Conservation (phyloP, 2,888 invertebrate species). For the Ornithoptera alexandrae region DNA sequence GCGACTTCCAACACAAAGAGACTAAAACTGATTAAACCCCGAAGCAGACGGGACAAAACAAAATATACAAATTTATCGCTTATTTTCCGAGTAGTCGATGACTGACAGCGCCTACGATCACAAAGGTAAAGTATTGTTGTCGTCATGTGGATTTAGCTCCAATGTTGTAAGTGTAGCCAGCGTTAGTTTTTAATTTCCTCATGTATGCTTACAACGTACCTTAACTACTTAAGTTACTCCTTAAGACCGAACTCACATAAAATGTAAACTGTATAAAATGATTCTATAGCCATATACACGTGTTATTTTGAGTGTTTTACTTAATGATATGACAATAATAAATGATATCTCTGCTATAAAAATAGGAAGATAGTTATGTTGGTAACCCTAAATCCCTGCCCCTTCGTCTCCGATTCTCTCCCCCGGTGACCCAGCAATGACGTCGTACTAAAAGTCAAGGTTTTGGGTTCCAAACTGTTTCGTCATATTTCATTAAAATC, state of each 20-base stretch:
- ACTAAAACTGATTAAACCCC: conserved; percentile 49
- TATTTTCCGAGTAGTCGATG: conserved; percentile 47
- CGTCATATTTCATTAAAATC: conserved; percentile 42
- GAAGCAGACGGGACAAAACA: conserved; percentile 43
- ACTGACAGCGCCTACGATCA: conserved; percentile 50
- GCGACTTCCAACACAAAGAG: conserved; percentile 64
- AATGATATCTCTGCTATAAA: conserved; percentile 28
- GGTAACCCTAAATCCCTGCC: conserved; percentile 47
- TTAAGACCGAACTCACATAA: too few relatives aligned
- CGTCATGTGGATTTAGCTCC: conserved; percentile 56
- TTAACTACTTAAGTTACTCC: neutral
- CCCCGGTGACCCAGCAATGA: conserved; percentile 44
- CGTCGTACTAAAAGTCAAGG: conserved; percentile 57
- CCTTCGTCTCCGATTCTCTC: conserved; percentile 40
- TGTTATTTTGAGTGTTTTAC: neutral
- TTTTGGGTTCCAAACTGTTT: conserved; percentile 70
- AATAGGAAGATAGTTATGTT: conserved; percentile 36
- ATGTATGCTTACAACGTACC: neutral
- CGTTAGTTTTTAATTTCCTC: conserved; percentile 7
- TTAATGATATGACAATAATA: neutral
- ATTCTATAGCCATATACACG: too few relatives aligned
- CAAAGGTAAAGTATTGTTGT: conserved; percentile 44
- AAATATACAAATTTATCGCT: conserved; percentile 40
- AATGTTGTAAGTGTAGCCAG: conserved; percentile 42
- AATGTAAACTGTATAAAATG: too few relatives aligned